Percentiles rank a stretch among this genome's conserved stretches.
Evolutionary conservation across 2,797 vertebrate species (phyloP).

Genomic region (Halcyon leucocephala): DNA sequence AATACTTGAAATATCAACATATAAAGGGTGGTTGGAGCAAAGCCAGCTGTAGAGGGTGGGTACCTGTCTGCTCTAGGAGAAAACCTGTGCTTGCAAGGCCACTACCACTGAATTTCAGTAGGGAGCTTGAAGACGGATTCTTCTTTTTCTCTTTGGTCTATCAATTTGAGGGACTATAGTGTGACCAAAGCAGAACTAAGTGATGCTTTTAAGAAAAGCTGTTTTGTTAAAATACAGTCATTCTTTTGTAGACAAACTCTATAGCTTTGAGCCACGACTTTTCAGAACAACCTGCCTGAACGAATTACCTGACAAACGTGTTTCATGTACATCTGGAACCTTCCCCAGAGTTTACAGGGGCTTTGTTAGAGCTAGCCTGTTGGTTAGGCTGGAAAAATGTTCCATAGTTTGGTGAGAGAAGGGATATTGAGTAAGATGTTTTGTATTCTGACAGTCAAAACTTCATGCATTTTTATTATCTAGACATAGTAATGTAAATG

Average conservation of each 20-base stretch:
- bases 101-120: rapidly evolving
- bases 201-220: background rate
- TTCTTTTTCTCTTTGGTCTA: background rate
- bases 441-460: background rate
- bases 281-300: background rate
- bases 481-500: background rate
- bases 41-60: background rate
- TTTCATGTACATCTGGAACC: background rate
- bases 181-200: background rate
- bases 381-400: background rate
- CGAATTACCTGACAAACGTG: background rate
- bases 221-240: background rate
- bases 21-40: background rate
- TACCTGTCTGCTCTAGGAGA: background rate
- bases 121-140: background rate
- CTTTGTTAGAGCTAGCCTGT: background rate
- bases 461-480: background rate
- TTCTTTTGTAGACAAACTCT: background rate
- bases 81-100: background rate
- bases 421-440: background rate
- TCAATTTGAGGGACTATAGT: background rate
- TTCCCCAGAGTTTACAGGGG: background rate
- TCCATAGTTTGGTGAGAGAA: background rate
- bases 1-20: background rate
- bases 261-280: background rate